Percentiles rank a stretch among this genome's conserved stretches.
phyloP scores from a whole-genome alignment of 2,797 vertebrate genomes.

The Telmatherina bonti region DNA sequence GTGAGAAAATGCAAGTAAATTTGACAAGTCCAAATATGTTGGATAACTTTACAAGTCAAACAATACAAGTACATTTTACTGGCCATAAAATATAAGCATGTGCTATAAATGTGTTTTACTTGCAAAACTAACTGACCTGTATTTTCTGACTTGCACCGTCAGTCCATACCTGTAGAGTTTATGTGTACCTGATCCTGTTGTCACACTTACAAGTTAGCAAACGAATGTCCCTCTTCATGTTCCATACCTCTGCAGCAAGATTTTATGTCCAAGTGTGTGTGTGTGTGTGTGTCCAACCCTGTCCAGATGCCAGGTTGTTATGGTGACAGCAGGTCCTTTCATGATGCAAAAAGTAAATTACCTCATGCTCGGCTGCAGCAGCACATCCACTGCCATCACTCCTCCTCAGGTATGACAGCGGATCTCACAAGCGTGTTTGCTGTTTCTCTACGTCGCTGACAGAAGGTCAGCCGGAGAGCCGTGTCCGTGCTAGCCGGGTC shows the following conservation, averaged over 20 bases:
- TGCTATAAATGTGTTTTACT: no score
- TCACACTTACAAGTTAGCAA: no score
- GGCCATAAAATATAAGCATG: no score
- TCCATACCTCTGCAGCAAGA: not conserved
- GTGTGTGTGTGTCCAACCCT: conserved; percentile 28
- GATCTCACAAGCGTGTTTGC: conserved; percentile 8
- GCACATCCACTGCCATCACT: conserved; percentile 30
- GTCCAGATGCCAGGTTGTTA: conserved; percentile 56
- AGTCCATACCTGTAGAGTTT: no score
- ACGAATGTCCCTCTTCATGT: no score
- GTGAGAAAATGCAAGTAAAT: no score
- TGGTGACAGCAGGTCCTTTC: conserved; percentile 45
- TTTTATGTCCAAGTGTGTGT: conserved; percentile 16
- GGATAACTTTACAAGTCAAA: no score
- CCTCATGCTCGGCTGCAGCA: conserved; percentile 27
- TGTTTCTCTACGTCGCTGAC: conserved; percentile 3
- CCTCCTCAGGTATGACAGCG: conserved; percentile 43
- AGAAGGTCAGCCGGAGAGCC: conserved; percentile 13
- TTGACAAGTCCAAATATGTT: no score
- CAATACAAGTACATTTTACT: no score
- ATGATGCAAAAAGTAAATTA: conserved; percentile 46
- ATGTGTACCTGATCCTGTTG: no score
- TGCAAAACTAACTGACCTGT: no score
- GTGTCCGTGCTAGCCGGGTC: conserved; percentile 3
- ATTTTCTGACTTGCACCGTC: no score